phyloP scores from a whole-genome alignment of 2,113 vertebrate species.

The Phylloscopus trochiloides region DNA sequence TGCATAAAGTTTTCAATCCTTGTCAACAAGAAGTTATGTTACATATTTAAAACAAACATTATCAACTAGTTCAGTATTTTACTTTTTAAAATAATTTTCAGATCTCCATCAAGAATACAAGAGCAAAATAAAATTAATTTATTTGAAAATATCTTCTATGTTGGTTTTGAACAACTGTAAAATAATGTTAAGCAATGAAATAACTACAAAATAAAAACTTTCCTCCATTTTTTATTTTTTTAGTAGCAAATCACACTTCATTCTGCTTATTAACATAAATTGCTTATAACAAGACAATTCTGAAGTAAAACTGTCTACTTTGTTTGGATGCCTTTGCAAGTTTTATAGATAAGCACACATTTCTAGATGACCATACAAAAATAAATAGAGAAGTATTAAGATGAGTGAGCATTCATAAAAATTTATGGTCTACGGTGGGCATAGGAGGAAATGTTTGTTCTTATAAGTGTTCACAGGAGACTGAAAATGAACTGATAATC shows the following conservation, averaged over 20 bases:
- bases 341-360: neutral
- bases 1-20: neutral
- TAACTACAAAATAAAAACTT: neutral
- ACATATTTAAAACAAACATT: neutral
- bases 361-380: neutral
- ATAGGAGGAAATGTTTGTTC: neutral
- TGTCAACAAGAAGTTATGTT: accelerated
- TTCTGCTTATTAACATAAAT: neutral
- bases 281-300: neutral
- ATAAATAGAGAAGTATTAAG: neutral
- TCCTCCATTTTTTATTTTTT: neutral
- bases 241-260: neutral
- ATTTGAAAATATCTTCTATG: neutral
- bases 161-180: neutral
- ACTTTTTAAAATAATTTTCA: neutral
- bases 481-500: neutral
- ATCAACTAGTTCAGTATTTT: neutral
- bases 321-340: neutral
- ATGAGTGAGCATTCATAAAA: neutral
- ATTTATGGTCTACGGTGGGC: neutral
- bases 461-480: neutral
- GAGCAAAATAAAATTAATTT: neutral
- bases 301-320: neutral
- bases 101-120: neutral
- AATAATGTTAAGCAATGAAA: neutral